Conservation (phyloP, 2,113 vertebrate genomes). For the Nibea albiflora region DNA sequence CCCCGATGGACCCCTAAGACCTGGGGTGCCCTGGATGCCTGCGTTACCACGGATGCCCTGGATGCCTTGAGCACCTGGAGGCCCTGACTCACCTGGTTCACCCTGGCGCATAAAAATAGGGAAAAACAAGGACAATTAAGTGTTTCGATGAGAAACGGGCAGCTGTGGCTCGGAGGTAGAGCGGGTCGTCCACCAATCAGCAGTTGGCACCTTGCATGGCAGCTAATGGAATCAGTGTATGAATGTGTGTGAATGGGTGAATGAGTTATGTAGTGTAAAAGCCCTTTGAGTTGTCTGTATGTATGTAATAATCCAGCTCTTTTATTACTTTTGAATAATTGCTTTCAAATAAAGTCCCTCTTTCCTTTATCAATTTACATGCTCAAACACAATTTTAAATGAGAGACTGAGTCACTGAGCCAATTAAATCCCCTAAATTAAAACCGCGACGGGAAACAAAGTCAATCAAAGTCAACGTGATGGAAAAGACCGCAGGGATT, state of each 20-base stretch:
- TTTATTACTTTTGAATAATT: constrained; percentile 59
- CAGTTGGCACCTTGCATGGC: no score
- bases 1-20: constrained; percentile 83
- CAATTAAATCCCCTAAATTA: constrained; percentile 69
- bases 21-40: constrained; percentile 85
- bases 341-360: constrained; percentile 40
- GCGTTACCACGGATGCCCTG: constrained; percentile 89
- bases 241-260: no score
- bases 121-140: not conserved
- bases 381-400: constrained; percentile 53
- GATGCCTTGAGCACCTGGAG: constrained; percentile 89
- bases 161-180: no score
- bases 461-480: constrained; percentile 59
- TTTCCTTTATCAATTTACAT: constrained; percentile 31
- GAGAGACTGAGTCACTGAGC: constrained; percentile 53
- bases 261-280: no score
- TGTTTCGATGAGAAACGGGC: constrained; percentile 15
- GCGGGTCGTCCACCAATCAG: no score
- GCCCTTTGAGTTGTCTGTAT: no score
- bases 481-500: constrained; percentile 34
- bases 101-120: constrained; percentile 79
- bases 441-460: constrained; percentile 51
- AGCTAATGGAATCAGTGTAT: no score
- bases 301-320: constrained; percentile 27
- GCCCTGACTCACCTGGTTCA: constrained; percentile 87